phyloP scores from a whole-genome alignment of 2,113 vertebrate genomes.

The Euleptes europaea region DNA sequence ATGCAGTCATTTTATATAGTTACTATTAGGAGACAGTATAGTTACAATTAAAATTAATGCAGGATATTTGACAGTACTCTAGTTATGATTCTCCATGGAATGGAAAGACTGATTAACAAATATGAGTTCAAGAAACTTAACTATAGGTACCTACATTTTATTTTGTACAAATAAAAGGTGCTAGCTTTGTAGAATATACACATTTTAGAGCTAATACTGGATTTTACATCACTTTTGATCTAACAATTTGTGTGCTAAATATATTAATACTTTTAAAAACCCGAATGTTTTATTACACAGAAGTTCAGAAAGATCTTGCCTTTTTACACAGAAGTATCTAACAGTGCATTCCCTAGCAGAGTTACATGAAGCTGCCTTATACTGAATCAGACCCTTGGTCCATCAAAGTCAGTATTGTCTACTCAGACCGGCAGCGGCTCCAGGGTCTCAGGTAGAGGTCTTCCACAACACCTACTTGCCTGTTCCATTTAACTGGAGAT shows the following conservation, averaged over 20 bases:
- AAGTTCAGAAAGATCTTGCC: no score
- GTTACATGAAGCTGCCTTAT: no score
- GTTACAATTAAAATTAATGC: not conserved
- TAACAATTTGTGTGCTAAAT: not conserved
- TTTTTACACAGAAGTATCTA: no score
- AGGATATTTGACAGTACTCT: not conserved
- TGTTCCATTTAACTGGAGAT: no score
- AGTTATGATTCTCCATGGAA: slow-evolving; percentile 43
- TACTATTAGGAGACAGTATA: not conserved
- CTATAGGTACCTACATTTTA: slow-evolving; percentile 52
- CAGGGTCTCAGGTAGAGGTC: no score
- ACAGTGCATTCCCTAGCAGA: no score
- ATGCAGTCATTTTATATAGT: not conserved
- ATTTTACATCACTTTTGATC: slow-evolving; percentile 26
- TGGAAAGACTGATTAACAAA: slow-evolving; percentile 32
- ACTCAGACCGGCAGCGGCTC: no score
- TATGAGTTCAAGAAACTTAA: slow-evolving; percentile 40
- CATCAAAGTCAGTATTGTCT: no score
- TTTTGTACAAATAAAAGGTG: slow-evolving; percentile 35
- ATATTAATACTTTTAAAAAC: no score
- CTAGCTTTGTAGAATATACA: not conserved
- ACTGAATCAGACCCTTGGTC: no score
- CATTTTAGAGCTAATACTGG: not conserved
- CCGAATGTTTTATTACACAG: no score
- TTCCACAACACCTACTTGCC: no score